A percentile compares a stretch with the other conserved stretches of the same genome.
These are phyloP conservation scores for Otus scops DNA, from an alignment of 2,797 vertebrate species.

Conservation along the genomic window DNA sequence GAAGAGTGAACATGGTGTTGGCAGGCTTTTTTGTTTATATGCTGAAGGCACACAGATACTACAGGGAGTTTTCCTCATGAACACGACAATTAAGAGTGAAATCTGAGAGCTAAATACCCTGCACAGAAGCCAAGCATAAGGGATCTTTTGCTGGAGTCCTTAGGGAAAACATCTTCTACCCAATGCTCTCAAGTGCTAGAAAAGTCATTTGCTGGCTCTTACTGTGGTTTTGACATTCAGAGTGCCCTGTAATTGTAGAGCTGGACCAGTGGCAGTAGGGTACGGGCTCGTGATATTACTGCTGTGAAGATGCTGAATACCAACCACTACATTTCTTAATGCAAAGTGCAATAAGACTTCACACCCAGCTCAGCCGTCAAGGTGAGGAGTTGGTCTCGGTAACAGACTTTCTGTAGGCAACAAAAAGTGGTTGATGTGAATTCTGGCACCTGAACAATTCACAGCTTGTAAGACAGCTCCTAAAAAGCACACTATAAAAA, in stretches of 20 bases:
- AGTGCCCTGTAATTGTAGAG: not conserved
- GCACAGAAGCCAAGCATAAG: not conserved
- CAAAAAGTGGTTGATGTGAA: not conserved
- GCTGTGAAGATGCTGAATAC: not conserved
- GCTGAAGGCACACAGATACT: not conserved
- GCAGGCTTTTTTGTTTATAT: not conserved
- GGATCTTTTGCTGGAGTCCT: not conserved
- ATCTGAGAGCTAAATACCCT: not conserved
- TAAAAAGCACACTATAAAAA: not conserved
- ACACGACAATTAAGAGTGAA: not conserved
- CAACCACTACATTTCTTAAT: not conserved
- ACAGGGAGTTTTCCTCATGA: not conserved
- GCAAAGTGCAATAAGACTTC: not conserved
- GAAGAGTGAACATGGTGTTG: not conserved
- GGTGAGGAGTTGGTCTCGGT: not conserved
- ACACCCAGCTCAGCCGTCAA: not conserved
- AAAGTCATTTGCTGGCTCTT: not conserved
- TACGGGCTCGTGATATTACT: not conserved
- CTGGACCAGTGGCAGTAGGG: not conserved
- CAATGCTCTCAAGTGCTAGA: not conserved
- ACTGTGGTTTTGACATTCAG: fast-evolving
- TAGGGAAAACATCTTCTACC: not conserved
- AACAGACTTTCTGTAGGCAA: not conserved
- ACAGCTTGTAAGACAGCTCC: not conserved
- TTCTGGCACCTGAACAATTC: not conserved